These are phyloP conservation scores for Scaptodrosophila lebanonensis DNA, from an alignment of 1,140 invertebrate species.

Conservation along the genomic window DNA sequence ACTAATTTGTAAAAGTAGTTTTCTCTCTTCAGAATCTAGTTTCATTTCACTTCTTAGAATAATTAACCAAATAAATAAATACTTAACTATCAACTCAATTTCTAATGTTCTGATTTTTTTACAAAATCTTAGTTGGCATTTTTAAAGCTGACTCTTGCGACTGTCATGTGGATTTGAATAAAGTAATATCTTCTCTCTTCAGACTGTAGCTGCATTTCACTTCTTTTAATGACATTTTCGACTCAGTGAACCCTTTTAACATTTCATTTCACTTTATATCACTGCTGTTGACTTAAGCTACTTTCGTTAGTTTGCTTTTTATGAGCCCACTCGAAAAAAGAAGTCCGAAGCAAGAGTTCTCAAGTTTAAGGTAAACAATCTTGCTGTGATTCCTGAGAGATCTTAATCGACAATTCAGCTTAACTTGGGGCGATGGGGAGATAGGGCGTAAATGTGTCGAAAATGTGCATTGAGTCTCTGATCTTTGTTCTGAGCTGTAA, in stretches of 20 bases:
- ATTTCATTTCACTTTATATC: constrained; percentile 54
- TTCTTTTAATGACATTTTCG: constrained; percentile 34
- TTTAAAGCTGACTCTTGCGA: too few relatives aligned
- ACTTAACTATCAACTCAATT: too few relatives aligned
- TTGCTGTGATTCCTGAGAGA: constrained; percentile 44
- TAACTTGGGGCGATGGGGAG: neutral
- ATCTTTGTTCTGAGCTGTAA: constrained; percentile 2
- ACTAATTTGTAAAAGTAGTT: too few relatives aligned
- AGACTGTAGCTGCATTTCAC: constrained; percentile 33
- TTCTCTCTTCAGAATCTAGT: too few relatives aligned
- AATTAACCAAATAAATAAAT: too few relatives aligned
- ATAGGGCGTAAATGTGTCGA: constrained; percentile 22
- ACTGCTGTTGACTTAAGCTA: constrained; percentile 63
- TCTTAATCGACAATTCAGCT: constrained; percentile 26
- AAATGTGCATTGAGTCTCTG: constrained; percentile 32
- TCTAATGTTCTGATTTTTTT: too few relatives aligned
- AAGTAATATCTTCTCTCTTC: constrained; percentile 72
- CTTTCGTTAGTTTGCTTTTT: constrained; percentile 66
- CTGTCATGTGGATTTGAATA: too few relatives aligned
- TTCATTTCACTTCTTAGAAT: too few relatives aligned
- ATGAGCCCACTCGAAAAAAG: constrained; percentile 35
- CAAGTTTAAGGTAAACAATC: constrained; percentile 29
- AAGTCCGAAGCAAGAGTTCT: constrained; percentile 22
- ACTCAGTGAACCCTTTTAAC: constrained; percentile 55
- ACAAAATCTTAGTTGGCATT: too few relatives aligned